phyloP scores from a whole-genome alignment of 2,113 vertebrate species.

The Tragelaphus imberbis region DNA sequence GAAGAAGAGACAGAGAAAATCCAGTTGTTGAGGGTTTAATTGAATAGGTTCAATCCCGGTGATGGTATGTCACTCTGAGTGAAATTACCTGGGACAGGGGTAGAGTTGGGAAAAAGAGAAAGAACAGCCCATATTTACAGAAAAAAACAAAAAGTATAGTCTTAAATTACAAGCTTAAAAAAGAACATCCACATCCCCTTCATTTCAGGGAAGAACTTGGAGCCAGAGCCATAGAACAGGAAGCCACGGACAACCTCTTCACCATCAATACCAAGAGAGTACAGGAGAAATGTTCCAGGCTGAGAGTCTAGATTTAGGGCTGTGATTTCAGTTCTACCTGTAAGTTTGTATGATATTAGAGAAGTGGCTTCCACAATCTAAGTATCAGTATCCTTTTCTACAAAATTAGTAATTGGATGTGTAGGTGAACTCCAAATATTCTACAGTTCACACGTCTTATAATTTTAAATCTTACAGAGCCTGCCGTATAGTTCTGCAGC shows the following conservation, averaged over 20 bases:
- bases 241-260: not conserved
- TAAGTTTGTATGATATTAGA: not conserved
- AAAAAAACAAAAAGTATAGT: not conserved
- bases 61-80: not conserved
- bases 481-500: not conserved
- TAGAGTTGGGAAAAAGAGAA: not conserved
- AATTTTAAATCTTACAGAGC: not conserved
- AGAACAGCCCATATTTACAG: constrained; percentile 8
- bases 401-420: not conserved
- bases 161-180: constrained; percentile 32
- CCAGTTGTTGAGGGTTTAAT: not conserved
- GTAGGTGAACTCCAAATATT: not conserved
- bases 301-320: not conserved
- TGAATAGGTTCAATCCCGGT: not conserved
- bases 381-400: not conserved
- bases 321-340: not conserved
- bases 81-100: constrained; percentile 31
- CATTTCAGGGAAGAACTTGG: not conserved
- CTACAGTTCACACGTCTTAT: not conserved
- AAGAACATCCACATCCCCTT: not conserved
- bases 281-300: not conserved
- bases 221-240: not conserved
- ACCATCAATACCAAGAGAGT: not conserved
- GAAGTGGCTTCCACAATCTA: not conserved
- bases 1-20: not conserved